These are phyloP conservation scores for Siniperca knerii DNA, from an alignment of 2,113 vertebrate species.

Conservation along the genomic window DNA sequence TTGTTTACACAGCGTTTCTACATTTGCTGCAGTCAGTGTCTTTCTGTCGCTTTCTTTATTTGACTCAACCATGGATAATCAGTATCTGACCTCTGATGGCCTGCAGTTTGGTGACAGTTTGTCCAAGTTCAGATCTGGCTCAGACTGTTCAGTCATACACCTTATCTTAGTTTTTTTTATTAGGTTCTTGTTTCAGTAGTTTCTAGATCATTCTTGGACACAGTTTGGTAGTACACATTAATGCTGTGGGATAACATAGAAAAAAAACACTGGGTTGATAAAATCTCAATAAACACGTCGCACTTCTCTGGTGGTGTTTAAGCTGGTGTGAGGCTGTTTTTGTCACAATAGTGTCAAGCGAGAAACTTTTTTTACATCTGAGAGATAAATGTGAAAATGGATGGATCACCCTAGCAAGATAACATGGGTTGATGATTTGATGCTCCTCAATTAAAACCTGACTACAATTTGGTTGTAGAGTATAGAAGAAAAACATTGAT, in stretches of 20 bases:
- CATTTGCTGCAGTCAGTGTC: background rate
- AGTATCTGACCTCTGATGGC: background rate
- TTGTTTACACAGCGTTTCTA: background rate
- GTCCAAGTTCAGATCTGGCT: background rate
- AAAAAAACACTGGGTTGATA: background rate
- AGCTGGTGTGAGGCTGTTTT: constrained; percentile 8
- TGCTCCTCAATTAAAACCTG: background rate
- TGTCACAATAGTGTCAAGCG: background rate
- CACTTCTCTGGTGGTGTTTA: background rate
- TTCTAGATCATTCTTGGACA: background rate
- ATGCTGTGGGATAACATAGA: background rate
- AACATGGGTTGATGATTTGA: background rate
- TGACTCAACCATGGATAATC: background rate
- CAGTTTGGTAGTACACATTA: background rate
- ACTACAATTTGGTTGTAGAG: background rate
- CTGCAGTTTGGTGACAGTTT: background rate
- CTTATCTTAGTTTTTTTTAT: background rate
- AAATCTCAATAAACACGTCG: background rate
- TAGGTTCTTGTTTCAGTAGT: background rate
- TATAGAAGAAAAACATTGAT: background rate
- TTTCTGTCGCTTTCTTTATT: background rate
- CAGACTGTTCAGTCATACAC: background rate
- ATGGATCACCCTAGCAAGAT: background rate
- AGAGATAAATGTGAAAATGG: constrained; percentile 26
- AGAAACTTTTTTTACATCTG: background rate